A percentile compares a stretch with the other conserved stretches of the same genome.
These are phyloP conservation scores for Nannospalax galili DNA, from an alignment of 2,113 vertebrate genomes.

Conservation along the genomic window DNA sequence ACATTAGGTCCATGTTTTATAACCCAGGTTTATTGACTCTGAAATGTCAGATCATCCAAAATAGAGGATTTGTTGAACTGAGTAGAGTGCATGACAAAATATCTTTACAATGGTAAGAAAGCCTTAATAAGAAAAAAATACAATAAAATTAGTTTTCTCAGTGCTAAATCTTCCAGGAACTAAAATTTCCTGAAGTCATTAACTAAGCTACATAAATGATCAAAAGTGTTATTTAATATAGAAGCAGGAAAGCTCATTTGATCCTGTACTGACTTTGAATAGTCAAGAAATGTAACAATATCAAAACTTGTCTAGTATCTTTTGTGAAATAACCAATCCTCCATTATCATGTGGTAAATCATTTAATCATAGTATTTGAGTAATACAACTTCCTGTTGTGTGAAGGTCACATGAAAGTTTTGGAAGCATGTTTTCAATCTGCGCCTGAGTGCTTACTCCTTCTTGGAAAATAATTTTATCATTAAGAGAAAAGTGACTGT, in stretches of 20 bases:
- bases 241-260: background rate
- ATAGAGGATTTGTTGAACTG: background rate
- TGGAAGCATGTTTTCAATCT: background rate
- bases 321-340: background rate
- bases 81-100: background rate
- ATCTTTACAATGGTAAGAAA: background rate
- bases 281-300: background rate
- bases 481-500: background rate
- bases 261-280: background rate
- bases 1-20: background rate
- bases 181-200: background rate
- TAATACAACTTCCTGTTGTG: background rate
- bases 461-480: background rate
- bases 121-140: constrained; percentile 10
- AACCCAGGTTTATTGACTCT: background rate
- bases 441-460: background rate
- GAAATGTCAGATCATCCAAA: background rate
- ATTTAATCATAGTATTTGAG: background rate
- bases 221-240: background rate
- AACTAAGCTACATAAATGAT: background rate
- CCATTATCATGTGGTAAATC: background rate
- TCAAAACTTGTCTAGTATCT: background rate
- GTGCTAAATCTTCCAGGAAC: background rate
- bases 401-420: background rate
- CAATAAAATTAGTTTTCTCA: no score